Evolutionary conservation across 1,140 invertebrate species (phyloP).

Genomic region (Cataglyphis hispanica): DNA sequence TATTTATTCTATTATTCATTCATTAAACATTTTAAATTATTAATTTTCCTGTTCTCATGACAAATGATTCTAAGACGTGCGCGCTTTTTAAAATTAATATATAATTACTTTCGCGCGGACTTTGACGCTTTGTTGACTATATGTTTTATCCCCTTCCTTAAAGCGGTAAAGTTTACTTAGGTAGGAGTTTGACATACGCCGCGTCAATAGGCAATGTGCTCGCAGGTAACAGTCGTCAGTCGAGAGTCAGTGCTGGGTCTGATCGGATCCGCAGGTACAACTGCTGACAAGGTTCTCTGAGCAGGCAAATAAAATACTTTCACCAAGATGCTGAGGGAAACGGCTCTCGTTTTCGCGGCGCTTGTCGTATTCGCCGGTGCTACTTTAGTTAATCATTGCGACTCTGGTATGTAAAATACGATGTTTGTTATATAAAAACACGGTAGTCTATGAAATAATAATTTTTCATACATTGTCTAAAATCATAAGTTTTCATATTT

Average conservation of each 20-base stretch:
- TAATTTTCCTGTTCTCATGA: too few relatives aligned
- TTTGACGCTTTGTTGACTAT: background rate
- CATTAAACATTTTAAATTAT: too few relatives aligned
- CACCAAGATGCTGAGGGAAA: constrained; percentile 79
- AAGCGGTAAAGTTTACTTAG: constrained; percentile 50
- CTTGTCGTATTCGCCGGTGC: constrained; percentile 68
- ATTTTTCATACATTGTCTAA: background rate
- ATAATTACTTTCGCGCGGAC: background rate
- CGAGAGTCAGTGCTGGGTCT: constrained; percentile 76
- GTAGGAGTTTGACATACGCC: constrained; percentile 38
- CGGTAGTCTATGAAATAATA: background rate
- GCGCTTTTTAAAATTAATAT: background rate
- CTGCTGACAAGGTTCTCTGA: constrained; percentile 8
- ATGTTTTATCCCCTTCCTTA: constrained; percentile 1
- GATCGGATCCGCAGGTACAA: constrained; percentile 65
- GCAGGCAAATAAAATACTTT: constrained; percentile 66
- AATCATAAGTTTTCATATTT: background rate
- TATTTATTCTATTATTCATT: too few relatives aligned
- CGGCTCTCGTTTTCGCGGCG: constrained; percentile 76
- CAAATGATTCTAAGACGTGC: background rate
- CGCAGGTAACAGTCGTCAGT: constrained; percentile 66
- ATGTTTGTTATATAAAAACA: background rate
- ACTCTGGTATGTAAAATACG: constrained; percentile 71
- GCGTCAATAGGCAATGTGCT: constrained; percentile 26
- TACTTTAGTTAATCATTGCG: constrained; percentile 77